Base-by-base conservation (phyloP, 2,797 vertebrate genomes). In the Potorous gilbertii region DNA sequence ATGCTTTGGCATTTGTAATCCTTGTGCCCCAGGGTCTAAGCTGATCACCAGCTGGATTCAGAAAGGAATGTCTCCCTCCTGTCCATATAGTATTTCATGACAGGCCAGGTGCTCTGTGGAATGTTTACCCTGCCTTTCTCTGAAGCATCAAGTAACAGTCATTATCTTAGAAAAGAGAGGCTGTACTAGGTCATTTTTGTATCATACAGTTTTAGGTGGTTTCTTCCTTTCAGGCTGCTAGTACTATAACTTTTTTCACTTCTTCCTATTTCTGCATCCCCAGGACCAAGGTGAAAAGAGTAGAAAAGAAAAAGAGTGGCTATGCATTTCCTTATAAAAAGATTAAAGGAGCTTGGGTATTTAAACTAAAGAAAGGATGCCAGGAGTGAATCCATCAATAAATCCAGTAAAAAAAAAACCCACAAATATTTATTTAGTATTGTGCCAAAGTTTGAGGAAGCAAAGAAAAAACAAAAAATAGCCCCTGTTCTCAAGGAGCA, bases 171-270 rank as follows among this genome's bases (percentile, higher is more conserved):
- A 13, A 34, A 55, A 13, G 4, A 55, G 74, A 87, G 8, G 1
- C 34, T 0, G 40, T 46, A 57, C 14, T 90, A n/a, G 3, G 50
- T 0, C 21, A 1, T 21, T 4, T 24, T 34, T 14, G 0, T 0
- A 31, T 50, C 74, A 87, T 87, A 10, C 40, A 46, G 3, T 81
- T 81, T 81, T 18, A 81, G 40, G 18, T 81, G 6, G 18, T 6
- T 55, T 31, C 29, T 5, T 27, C 10, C 0, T 27, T 40, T 56
- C 10, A 55, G 54, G 31, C 24, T 27, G 21, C 56, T 29, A 5
- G 10, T 0, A 50, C 4, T 1, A 46, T 87, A 50, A 6, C 24
- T 21, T 31, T 0, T 1, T 11, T 10, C 55, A 10, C 27, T 18
- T 9, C 0, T 24, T 16, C 11, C 87, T 54, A n/a, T 29, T 2